These are phyloP conservation scores for Pristionchus exspectatus DNA, from an alignment of 2,888 invertebrate genomes.

Conservation along the genomic window DNA sequence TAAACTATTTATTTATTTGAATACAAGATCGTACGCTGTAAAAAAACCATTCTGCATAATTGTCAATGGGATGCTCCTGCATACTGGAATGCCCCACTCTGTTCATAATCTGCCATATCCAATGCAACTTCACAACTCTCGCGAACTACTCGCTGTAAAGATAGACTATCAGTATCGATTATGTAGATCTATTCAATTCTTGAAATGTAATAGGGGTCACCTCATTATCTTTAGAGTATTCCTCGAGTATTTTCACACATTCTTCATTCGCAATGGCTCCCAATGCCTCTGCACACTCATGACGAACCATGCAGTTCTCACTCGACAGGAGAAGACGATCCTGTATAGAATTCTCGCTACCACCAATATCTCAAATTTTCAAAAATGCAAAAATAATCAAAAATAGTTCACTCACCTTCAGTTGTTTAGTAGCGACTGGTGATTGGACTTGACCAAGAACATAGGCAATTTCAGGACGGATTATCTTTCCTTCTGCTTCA, in stretches of 20 bases:
- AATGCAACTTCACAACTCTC: conserved; percentile 95
- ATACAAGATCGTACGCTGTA: neutral
- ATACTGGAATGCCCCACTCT: conserved; percentile 76
- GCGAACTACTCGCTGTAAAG: conserved; percentile 87
- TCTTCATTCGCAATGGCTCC: conserved; percentile 95
- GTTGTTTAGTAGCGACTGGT: conserved; percentile 86
- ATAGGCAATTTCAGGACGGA: conserved; percentile 97
- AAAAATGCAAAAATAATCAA: neutral
- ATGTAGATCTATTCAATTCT: no score
- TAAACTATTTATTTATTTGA: conserved; percentile 6
- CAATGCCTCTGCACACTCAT: conserved; percentile 98
- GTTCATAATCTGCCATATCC: conserved; percentile 93
- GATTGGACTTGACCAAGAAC: conserved; percentile 96
- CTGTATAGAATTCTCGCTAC: neutral
- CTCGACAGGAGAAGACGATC: conserved; percentile 59
- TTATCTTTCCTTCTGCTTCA: no score
- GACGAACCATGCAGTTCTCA: conserved; percentile 90
- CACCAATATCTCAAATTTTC: neutral
- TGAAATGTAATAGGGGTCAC: conserved; percentile 78
- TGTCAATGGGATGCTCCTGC: conserved; percentile 18
- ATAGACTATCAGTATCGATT: neutral
- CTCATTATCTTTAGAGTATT: conserved; percentile 73
- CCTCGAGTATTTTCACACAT: conserved; percentile 83
- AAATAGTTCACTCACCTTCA: conserved; percentile 82
- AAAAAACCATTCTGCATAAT: neutral